Evolutionary conservation across 2,797 vertebrate species (phyloP), one percentile per base, ranked within the genome.

Genomic region (Triplophysa yarkandensis): DNA sequence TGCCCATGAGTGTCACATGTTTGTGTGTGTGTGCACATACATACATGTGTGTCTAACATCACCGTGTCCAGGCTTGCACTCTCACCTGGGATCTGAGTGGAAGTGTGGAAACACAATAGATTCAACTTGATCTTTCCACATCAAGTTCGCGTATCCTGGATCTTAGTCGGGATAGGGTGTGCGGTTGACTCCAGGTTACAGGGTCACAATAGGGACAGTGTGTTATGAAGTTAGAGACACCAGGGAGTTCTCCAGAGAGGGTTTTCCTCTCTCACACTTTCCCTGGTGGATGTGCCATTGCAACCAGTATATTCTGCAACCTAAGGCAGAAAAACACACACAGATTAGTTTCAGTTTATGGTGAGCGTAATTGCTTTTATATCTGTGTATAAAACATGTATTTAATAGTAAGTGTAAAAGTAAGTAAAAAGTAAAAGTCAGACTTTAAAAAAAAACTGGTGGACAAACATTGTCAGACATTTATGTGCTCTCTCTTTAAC

Each of bases 391-490:
- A n/a, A n/a, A 14, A 14, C 41, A 16, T 43, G 16, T 43, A 14
- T 32, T 3, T 32, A 17, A 3, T 44, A 44, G 43, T 44, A 17
- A 17, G 43, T 14, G n/a, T 16, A 3, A n/a, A n/a, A n/a, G n/a
- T n/a, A n/a, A n/a, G n/a, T n/a, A n/a, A n/a, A n/a, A n/a, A n/a
- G n/a, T n/a, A n/a, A n/a, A n/a, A n/a, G n/a, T n/a, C n/a, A n/a
- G n/a, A n/a, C n/a, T n/a, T n/a, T 68, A 65, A 75, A 77, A 67
- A 77, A 55, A 61, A 79, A 81, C 58, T 77, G 60, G 50, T 68
- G 74, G 71, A 81, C 74, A 77, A 79, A 83, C 79, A 79, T 32
- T 44, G 63, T 57, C 70, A 70, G 36, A 48, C 74, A 81, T 79
- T 68, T 39, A 71, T 79, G 79, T 79, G 48, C 52, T 63, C 80